Evolutionary conservation across 2,888 invertebrate species (phyloP), one percentile per base, ranked within the genome.

Genomic region (Agrochola lychnidis): DNA sequence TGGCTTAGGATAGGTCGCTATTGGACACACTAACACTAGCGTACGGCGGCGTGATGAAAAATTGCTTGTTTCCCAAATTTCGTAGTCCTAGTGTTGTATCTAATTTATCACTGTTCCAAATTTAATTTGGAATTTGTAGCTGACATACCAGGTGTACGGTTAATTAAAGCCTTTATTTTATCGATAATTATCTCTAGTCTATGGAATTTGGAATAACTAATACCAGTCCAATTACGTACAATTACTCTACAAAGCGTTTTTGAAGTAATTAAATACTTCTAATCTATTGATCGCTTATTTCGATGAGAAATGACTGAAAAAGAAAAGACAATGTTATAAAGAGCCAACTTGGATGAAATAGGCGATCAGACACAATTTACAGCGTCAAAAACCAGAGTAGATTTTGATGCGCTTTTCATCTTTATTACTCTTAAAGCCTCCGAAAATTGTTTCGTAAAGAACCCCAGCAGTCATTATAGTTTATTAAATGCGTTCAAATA

Each of bases 331-430:
- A 56, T 14, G 9, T 51, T 22, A 4, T n/a, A 66, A 45, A 25
- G 36, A 6, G 9, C 40, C 16, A n/a, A 51, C n/a, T 42, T 53
- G 36, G 5, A 30, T 45, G 51, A 45, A 63, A 63, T 51, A 53
- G 48, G 3, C 40, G 42, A 67, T 67, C 57, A 57, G 56, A 36
- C 25, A 40, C 42, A 57, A 42, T 67, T 57, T 57, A 36, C 56
- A 59, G 68, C 53, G 36, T 69, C 25, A 59, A 81, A 79, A 74
- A 71, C 45, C 73, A 76, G 36, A 83, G 77, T 83, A 72, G 71
- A 76, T 72, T 84, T 78, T 86, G 66, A 86, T 83, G 73, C 66
- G 59, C 36, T 81, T 77, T 57, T 70, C 70, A 83, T 61, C 51
- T 71, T 72, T 83, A 72, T 45, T 51, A 12, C 30, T 67, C 42